Base-by-base conservation (phyloP, 64 coral and sea anemone genomes). In the Porites australiensis region DNA sequence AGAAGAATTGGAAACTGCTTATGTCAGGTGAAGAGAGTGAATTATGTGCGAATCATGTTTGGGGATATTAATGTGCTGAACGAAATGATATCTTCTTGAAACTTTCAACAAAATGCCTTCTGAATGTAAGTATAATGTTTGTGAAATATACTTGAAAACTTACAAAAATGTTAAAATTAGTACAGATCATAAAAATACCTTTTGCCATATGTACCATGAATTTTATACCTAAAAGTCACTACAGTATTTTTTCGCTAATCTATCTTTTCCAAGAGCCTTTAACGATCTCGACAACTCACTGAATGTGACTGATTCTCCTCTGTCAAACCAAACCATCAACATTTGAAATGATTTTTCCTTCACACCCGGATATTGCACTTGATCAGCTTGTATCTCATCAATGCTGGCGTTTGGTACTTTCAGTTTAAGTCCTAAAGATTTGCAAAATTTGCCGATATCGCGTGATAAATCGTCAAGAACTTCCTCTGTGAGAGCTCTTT, bases 291-390 rank as follows among this genome's bases (percentile, higher is more conserved):
- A 90, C 18, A 96, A 79, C 48, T 9, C 22, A 83, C 5, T 2
- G 60, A 89, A 84, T 70, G 89, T 92, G 50, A 78, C 67, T 48
- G 49, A 59, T 53, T 64, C 50, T 2, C 22, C 70, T 27, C 61
- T 86, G 18, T 96, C 90, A 49, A 70, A 68, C 94, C 94, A 96
- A 68, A 62, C 72, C 22, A 92, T 21, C 21, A 96, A 53, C 94
- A 96, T 96, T 70, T 75, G 85, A 43, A 88, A 83, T 64, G 89
- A 90, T 79, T 96, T 79, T 46, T 96, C 94, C 27, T 50, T 52
- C 44, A 92, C 77, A 3, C 70, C 86, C 13, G 6, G 20, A 65
- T 92, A 96, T 21, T 89, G 81, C 14, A 93, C 54, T 49, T 93
- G 45, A 44, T 96, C 94, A 19, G 59, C 67, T 27, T 71, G 74